These are phyloP conservation scores for Aphelenchoides fujianensis DNA, from an alignment of 1,140 invertebrate species.

Conservation along the genomic window DNA sequence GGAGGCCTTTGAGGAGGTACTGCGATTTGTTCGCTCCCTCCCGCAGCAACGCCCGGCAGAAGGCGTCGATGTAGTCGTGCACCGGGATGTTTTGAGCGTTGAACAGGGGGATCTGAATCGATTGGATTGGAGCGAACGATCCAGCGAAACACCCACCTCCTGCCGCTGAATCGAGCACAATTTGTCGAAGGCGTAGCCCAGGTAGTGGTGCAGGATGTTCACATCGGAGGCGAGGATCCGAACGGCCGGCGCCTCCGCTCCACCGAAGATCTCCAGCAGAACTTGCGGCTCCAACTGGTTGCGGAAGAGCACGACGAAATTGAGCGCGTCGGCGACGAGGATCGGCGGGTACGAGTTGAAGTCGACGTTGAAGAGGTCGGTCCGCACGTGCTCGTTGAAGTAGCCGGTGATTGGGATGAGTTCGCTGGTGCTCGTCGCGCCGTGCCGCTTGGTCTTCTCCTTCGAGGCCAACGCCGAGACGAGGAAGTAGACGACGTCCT, in stretches of 20 bases:
- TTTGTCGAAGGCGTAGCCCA: slow-evolving; percentile 84
- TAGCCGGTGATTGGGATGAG: slow-evolving; percentile 73
- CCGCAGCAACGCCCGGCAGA: slow-evolving; percentile 39
- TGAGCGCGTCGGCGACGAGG: slow-evolving; percentile 84
- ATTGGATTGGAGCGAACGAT: neutral
- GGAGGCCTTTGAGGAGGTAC: slow-evolving; percentile 48
- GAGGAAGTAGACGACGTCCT: slow-evolving; percentile 91
- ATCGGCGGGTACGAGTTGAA: slow-evolving; percentile 83
- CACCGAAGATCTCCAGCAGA: slow-evolving; percentile 68
- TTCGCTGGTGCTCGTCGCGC: slow-evolving; percentile 40
- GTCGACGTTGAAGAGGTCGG: slow-evolving; percentile 74
- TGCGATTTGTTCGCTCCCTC: slow-evolving; percentile 28
- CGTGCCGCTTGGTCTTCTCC: slow-evolving; percentile 76
- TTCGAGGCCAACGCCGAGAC: slow-evolving; percentile 87
- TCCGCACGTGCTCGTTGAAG: slow-evolving; percentile 76
- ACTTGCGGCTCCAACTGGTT: slow-evolving; percentile 76
- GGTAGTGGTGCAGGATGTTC: slow-evolving; percentile 88
- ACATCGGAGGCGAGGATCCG: slow-evolving; percentile 72
- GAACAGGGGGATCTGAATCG: slow-evolving; percentile 35
- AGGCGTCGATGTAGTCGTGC: slow-evolving; percentile 22
- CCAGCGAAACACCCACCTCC: slow-evolving; percentile 25
- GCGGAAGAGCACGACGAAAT: slow-evolving; percentile 91
- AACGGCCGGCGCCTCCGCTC: slow-evolving; percentile 66
- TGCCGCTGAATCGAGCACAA: slow-evolving; percentile 69
- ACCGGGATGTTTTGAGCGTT: slow-evolving; percentile 40